Evolutionary conservation across 2,113 vertebrate species (phyloP), one percentile per base, ranked within the genome.

Genomic region (Percina caprodes): DNA sequence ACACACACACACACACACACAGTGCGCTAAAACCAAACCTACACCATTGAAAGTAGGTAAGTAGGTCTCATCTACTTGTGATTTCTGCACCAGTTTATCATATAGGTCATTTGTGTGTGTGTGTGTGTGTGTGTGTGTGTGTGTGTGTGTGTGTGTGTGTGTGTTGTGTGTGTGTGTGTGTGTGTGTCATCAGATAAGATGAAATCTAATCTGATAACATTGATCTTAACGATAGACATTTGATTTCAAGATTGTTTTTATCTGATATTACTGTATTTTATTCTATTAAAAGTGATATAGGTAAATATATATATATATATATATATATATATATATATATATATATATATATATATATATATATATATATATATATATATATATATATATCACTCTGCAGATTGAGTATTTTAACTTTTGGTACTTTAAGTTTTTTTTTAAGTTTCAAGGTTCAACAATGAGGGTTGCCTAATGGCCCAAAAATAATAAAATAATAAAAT

Each of bases 21-120:
- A 19, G 6, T 11, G 45, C 79, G 39, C 54, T 69, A 71, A 66
- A 80, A 72, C 65, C n/a, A 74, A 80, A 55, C 77, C 88, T 60
- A 72, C 88, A 68, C 7, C 1, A 67, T 0, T 80, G 86, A 88
- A 91, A 92, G 82, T 92, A 82, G 82, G 82, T 80, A 63, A 90
- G 69, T 82, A 86, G 91, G 82, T 76, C 73, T 79, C 55, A 0
- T 86, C 63, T 79, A 0, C 61, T 56, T 75, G 83, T 21, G 84
- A 84, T 71, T 63, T 87, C 66, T 92, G 91, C 88, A 88, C 84
- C 88, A 91, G 55, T 83, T 83, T 35, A 35, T 19, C 49, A 45
- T 58, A 52, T 24, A 75, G 13, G 49, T 49, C 48, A 63, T 13
- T 46, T 39, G 8, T 39, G 35, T 39, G 35, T 30, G 30, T 30